Evolutionary conservation across 2,797 vertebrate genomes (phyloP).

Genomic region (Muscicapa comitata): DNA sequence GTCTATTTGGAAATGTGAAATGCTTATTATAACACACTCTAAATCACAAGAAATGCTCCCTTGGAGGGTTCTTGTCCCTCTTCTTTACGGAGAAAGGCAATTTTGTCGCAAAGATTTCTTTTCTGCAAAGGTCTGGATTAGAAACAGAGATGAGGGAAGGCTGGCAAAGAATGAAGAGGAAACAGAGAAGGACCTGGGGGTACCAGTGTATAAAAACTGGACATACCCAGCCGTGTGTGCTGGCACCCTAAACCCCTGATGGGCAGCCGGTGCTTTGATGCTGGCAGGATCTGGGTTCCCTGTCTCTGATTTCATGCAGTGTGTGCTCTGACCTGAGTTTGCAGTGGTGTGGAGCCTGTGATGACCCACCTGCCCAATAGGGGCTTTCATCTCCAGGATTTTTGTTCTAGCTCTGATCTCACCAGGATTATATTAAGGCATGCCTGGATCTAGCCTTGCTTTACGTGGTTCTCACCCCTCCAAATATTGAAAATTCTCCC

Average conservation of each 20-base stretch:
- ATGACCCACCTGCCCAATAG: neutral
- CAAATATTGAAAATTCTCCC: neutral
- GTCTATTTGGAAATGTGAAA: neutral
- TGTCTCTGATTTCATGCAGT: neutral
- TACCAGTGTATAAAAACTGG: neutral
- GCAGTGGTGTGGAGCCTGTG: neutral
- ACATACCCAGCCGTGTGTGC: fast-evolving
- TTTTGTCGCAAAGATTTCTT: neutral
- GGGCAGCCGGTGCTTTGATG: neutral
- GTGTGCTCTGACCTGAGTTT: neutral
- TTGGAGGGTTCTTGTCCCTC: neutral
- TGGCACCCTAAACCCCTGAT: neutral
- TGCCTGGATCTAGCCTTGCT: neutral
- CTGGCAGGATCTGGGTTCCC: neutral
- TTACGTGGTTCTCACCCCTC: neutral
- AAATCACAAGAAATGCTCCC: neutral
- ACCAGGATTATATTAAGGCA: neutral
- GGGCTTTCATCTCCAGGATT: neutral
- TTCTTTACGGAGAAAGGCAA: neutral
- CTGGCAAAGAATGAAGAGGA: neutral
- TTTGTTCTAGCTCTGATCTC: neutral
- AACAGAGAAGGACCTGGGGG: fast-evolving
- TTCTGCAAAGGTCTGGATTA: neutral
- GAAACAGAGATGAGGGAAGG: fast-evolving
- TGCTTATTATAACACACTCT: neutral